phyloP scores from a whole-genome alignment of 2,113 vertebrate genomes.

The Cyrtonyx montezumae region DNA sequence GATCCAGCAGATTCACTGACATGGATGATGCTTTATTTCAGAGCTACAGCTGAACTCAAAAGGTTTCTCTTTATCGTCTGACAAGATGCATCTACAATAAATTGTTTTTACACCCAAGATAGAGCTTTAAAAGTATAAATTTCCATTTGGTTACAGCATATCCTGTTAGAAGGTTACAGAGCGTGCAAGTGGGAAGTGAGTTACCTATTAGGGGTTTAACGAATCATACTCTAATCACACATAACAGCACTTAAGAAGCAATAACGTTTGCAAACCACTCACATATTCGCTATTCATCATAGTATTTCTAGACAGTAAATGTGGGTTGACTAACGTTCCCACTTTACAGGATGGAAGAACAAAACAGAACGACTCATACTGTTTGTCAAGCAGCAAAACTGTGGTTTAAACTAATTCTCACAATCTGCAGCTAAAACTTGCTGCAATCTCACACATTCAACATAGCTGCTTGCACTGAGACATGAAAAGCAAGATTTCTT shows the following conservation, averaged over 20 bases:
- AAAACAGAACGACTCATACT: neutral
- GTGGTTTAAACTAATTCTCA: neutral
- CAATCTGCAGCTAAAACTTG: neutral
- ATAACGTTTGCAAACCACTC: slow-evolving; percentile 1
- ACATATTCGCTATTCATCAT: neutral
- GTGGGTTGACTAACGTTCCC: neutral
- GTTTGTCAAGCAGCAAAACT: neutral
- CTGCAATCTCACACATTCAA: neutral
- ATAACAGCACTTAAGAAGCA: neutral
- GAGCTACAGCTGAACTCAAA: neutral
- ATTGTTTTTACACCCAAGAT: neutral
- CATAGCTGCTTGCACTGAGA: neutral
- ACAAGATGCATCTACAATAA: neutral
- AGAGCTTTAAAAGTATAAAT: slow-evolving; percentile 16
- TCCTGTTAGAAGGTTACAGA: neutral
- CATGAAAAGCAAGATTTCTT: neutral
- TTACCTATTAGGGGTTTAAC: slow-evolving; percentile 6
- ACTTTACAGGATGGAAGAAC: neutral
- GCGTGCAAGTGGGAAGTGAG: neutral
- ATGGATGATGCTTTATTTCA: neutral
- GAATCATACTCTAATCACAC: neutral
- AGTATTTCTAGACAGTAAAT: neutral
- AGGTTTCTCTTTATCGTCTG: neutral
- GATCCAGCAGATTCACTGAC: neutral
- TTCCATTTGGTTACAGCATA: neutral